Evolutionary conservation across 2,888 invertebrate species (phyloP), one percentile per base, ranked within the genome.

Genomic region (Andrena fulva): DNA sequence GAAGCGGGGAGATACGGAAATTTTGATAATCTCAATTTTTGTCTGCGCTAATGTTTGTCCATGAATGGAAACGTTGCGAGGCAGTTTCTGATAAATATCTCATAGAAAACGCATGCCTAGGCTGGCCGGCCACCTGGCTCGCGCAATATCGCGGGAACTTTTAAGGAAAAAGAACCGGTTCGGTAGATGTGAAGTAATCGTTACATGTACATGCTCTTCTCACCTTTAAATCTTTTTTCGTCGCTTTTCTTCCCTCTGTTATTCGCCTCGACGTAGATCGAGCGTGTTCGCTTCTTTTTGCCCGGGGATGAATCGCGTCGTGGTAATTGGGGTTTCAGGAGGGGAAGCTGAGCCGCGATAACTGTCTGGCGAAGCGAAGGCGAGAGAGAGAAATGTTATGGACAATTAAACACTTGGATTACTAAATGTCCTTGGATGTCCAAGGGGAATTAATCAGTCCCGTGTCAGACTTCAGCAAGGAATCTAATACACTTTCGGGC

Each of bases 91-190:
- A 42, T 42, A 42, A 42, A 42, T 42, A 5, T 42, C 42, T 42
- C 16, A 42, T 42, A 42, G 42, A 42, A 42, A 42, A 42, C 42
- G 42, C 16, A 16, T 16, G 42, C 16, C 16, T 42, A 42, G 42
- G 42, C 42, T 42, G 42, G 1, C 12, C 42, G 42, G 1, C 12
- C 42, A 42, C 42, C 42, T 42, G 42, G 16, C 42, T 12, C 24
- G 8, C 10, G 56, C 56, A 56, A 56, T 56, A 56, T 56, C 24
- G 56, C 5, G 12, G 10, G 7, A 29, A 66, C 50, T 67, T 20
- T 42, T 31, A 16, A 42, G 10, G 35, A 31, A 60, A 66, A 56
- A 64, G 42, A 73, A 67, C 59, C 77, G 77, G 63, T 67, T 67
- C 35, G 27, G 5, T 31, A 5, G 24, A 42, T 10, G 33, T 56